phyloP scores from a whole-genome alignment of 2,797 vertebrate species.

The Micromesistius poutassou region DNA sequence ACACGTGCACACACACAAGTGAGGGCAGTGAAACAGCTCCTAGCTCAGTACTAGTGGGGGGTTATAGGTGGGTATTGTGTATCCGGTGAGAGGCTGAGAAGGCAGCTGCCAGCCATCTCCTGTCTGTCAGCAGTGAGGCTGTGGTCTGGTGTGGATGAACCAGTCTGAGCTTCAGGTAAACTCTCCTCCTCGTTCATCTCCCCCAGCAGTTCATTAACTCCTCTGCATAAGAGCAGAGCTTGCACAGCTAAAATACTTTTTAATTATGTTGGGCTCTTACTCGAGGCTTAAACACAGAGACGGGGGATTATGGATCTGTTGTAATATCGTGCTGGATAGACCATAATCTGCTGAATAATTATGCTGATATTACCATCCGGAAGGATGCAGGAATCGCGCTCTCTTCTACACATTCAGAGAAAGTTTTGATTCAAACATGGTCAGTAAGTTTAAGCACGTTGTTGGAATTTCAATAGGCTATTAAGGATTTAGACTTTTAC shows the following conservation, averaged over 20 bases:
- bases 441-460: not conserved
- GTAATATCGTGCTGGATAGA: not conserved
- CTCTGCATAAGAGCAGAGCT: not conserved
- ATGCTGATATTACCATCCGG: not conserved
- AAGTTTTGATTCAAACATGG: not conserved
- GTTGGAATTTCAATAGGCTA: not conserved
- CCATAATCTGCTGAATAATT: not conserved
- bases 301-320: not conserved
- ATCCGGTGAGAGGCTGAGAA: not conserved
- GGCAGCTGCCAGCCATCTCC: not conserved
- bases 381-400: not conserved
- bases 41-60: not conserved
- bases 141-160: not conserved
- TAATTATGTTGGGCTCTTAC: not conserved
- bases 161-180: not conserved
- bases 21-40: too few relatives aligned
- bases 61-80: not conserved
- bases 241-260: not conserved
- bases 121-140: not conserved
- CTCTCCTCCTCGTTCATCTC: not conserved
- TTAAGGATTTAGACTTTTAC: not conserved
- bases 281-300: not conserved
- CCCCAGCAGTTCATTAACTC: not conserved
- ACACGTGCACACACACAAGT: conserved; percentile 9
- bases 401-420: not conserved